These are phyloP conservation scores for Nothocercus julius DNA, from an alignment of 2,113 vertebrate genomes.

Conservation along the genomic window DNA sequence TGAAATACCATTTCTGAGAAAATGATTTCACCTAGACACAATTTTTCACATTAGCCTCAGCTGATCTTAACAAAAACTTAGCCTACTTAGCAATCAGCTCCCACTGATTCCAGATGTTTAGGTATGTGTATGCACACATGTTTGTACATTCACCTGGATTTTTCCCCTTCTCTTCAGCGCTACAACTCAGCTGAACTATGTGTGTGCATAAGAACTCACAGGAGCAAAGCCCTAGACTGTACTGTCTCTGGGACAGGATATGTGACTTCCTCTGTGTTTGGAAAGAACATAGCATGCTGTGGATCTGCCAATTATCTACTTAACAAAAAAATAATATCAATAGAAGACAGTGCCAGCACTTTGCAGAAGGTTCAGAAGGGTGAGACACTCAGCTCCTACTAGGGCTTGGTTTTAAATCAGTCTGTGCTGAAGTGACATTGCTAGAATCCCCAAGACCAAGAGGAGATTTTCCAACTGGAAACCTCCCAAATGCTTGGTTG, in stretches of 20 bases:
- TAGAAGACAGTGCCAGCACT: neutral
- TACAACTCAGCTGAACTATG: neutral
- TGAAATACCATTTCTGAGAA: slow-evolving; percentile 3
- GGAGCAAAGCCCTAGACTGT: neutral
- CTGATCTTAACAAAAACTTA: neutral
- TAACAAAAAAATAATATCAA: neutral
- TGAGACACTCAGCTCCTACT: neutral
- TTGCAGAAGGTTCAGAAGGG: neutral
- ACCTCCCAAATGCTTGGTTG: neutral
- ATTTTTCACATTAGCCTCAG: neutral
- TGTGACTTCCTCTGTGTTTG: neutral
- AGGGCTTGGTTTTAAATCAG: neutral
- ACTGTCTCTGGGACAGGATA: neutral
- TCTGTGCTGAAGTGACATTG: neutral
- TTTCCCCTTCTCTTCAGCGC: neutral
- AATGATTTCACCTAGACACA: slow-evolving; percentile 4
- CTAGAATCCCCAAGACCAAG: neutral
- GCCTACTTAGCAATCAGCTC: neutral
- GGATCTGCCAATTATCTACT: neutral
- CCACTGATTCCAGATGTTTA: neutral
- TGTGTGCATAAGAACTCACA: neutral
- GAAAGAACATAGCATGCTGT: neutral
- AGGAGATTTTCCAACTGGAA: neutral
- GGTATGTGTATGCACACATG: neutral
- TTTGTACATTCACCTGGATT: neutral